Percentiles rank a stretch among this genome's conserved stretches.
Conservation (phyloP, 1,140 invertebrate genomes). For the Trichonephila clavipes region DNA sequence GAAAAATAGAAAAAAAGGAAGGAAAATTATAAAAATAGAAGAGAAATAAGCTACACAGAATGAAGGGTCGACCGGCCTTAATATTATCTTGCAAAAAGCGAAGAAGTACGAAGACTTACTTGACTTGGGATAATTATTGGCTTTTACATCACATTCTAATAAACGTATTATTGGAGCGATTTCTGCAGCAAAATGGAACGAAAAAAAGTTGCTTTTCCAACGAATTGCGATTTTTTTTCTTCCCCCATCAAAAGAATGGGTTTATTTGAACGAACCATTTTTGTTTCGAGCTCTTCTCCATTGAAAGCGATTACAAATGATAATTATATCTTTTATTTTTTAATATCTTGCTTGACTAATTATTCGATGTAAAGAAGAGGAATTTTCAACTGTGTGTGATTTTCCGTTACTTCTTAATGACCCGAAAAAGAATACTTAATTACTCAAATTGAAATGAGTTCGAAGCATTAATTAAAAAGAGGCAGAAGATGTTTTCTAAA, state of each 20-base stretch:
- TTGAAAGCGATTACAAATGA: slow-evolving; percentile 27
- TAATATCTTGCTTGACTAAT: not conserved
- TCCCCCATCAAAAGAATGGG: not conserved
- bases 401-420: slow-evolving; percentile 4
- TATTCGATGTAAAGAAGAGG: not conserved
- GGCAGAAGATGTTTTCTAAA: not conserved
- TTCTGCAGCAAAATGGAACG: not conserved
- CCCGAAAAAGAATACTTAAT: not conserved
- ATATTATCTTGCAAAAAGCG: slow-evolving; percentile 8
- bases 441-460: slow-evolving; percentile 2
- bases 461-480: not conserved
- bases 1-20: not conserved
- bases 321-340: not conserved
- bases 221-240: not conserved
- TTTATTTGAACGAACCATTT: not conserved
- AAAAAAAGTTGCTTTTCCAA: not conserved
- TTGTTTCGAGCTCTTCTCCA: not conserved
- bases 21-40: not conserved
- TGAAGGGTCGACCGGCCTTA: slow-evolving; percentile 1
- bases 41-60: not conserved
- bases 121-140: slow-evolving; percentile 37
- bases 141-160: slow-evolving; percentile 43
- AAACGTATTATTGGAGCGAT: slow-evolving; percentile 27
- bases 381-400: slow-evolving; percentile 8
- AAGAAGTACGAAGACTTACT: not conserved